Base-by-base conservation (phyloP, 2,888 invertebrate species). In the Xiphydria camelus region DNA sequence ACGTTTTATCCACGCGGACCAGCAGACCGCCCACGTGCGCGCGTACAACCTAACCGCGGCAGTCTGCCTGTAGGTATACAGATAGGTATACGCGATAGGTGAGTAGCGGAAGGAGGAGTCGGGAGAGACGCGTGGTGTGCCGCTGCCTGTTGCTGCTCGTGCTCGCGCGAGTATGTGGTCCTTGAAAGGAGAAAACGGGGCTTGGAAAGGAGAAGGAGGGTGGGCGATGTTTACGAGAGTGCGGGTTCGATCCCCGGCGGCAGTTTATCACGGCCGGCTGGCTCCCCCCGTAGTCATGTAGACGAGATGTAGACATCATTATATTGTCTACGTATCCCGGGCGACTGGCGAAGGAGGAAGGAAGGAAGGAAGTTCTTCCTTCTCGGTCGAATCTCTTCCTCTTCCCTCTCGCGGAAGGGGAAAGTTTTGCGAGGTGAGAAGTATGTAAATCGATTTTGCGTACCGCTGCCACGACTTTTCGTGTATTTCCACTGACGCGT, bases 251-350 rank as follows among this genome's bases (percentile, higher is more conserved):
- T 58, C 49, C 49, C 48, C 44, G 49, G 40, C 31, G 52, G 48
- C 53, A 50, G 56, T 59, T 64, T 62, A 64, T 61, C 59, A 52
- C 37, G 37, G 49, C 23, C 10, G 35, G 35, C 18, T 26, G 4
- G 9, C 44, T 32, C 31, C 37, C 12, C 32, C 33, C 43, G 39
- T 20, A 20, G 15, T 17, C 33, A n/a, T 33, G 33, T 33, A 49
- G 14, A 49, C 21, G 32, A 22, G 36, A 42, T 35, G 35, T 39
- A 35, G 39, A 40, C 32, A 40, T 40, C 31, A 14, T 33, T 33
- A 33, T 18, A 14, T 14, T 33, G 17, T 18, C 33, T 17, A 17
- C n/a, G 15, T 33, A n/a, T 33, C 15, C 3, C 9, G 18, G 33
- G 6, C 7, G 15, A 14, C 3, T n/a, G 23, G 23, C 7, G 23